These are phyloP conservation scores for Cylloceria caligata DNA, from an alignment of 2,888 invertebrate genomes.

Conservation along the genomic window DNA sequence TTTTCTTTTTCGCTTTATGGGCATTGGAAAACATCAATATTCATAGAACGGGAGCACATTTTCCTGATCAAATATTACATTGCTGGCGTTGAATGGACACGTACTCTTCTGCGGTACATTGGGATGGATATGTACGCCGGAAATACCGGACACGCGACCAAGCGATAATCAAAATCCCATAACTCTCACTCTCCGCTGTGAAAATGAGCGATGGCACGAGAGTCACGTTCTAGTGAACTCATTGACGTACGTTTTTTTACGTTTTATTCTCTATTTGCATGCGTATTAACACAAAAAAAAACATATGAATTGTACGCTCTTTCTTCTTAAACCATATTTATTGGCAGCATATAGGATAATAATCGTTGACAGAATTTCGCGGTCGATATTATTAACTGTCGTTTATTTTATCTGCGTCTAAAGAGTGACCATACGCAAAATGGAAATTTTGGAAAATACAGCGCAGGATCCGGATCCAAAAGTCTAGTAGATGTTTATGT, in stretches of 20 bases:
- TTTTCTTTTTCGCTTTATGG: conserved; percentile 27
- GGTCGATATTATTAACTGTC: too few relatives aligned
- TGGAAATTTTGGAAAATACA: too few relatives aligned
- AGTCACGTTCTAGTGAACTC: conserved; percentile 35
- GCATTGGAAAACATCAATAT: conserved; percentile 63
- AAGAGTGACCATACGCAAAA: too few relatives aligned
- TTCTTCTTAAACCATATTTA: conserved; percentile 5
- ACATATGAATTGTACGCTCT: conserved; percentile 1
- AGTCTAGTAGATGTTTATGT: too few relatives aligned
- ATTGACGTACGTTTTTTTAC: conserved; percentile 54
- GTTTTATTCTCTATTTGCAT: neutral
- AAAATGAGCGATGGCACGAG: conserved; percentile 62
- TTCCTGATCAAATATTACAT: conserved; percentile 65
- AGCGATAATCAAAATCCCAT: conserved; percentile 66
- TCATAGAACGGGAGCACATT: conserved; percentile 60
- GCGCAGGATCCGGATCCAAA: too few relatives aligned
- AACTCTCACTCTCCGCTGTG: conserved; percentile 56
- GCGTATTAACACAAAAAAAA: conserved; percentile 1
- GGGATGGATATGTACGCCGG: conserved; percentile 47
- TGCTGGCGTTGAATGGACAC: neutral
- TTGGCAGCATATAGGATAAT: neutral
- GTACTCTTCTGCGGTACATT: conserved; percentile 41
- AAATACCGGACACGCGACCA: conserved; percentile 58
- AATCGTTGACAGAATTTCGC: too few relatives aligned
- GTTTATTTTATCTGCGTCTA: too few relatives aligned